phyloP scores from a whole-genome alignment of 2,888 invertebrate genomes.

The Tenthredo amoena region DNA sequence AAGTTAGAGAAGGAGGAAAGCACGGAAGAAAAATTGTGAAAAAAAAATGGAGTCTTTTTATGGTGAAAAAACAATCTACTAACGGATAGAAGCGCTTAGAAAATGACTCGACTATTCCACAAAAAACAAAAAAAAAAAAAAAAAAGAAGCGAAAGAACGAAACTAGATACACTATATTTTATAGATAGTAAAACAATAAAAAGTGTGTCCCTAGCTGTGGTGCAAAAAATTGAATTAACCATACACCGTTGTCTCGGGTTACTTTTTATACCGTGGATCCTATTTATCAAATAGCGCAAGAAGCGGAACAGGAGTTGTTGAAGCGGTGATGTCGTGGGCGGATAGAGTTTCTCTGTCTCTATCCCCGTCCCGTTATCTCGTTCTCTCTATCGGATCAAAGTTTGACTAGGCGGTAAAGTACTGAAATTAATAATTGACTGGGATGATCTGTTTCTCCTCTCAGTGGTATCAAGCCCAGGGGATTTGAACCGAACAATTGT shows the following conservation, averaged over 20 bases:
- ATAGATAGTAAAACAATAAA: neutral
- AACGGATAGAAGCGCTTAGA: neutral
- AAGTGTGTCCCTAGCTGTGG: neutral
- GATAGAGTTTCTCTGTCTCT: slow-evolving; percentile 7
- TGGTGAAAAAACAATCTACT: neutral
- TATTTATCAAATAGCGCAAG: slow-evolving; percentile 28
- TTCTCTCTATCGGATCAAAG: slow-evolving; percentile 3
- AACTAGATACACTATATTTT: neutral
- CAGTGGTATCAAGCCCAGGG: neutral
- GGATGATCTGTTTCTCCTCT: neutral
- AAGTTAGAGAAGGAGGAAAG: neutral
- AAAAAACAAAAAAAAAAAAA: neutral
- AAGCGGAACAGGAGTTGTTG: slow-evolving; percentile 26
- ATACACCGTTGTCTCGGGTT: neutral
- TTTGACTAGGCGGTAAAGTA: slow-evolving; percentile 32
- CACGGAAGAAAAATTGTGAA: neutral
- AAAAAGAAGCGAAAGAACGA: no score
- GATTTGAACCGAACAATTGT: slow-evolving; percentile 1
- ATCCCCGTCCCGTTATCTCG: neutral
- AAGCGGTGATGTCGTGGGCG: slow-evolving; percentile 33
- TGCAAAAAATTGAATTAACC: neutral
- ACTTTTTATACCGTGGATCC: neutral
- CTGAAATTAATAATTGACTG: slow-evolving; percentile 42
- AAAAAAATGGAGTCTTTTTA: neutral
- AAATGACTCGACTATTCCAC: no score